Evolutionary conservation across 2,797 vertebrate genomes (phyloP).

Genomic region (Aplochiton taeniatus): DNA sequence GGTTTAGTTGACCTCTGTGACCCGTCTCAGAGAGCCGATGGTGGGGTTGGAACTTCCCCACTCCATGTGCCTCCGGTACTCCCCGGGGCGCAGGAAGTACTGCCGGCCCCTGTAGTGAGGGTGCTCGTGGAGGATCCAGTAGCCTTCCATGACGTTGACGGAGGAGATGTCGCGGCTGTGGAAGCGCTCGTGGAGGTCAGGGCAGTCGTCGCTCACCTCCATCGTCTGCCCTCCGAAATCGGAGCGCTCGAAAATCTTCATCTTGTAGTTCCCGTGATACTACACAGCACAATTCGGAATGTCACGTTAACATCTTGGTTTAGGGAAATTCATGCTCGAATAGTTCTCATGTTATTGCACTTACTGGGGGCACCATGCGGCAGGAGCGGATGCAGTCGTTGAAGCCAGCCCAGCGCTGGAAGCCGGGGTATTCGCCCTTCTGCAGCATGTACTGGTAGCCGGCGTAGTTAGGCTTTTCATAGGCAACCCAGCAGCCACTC

Average conservation of each 20-base stretch:
- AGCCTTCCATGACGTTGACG: slow-evolving; percentile 79
- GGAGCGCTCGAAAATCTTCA: slow-evolving; percentile 78
- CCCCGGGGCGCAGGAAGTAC: slow-evolving; percentile 79
- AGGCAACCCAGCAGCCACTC: slow-evolving; percentile 77
- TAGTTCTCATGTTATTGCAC: too few species aligned
- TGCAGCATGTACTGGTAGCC: slow-evolving; percentile 82
- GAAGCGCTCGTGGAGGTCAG: slow-evolving; percentile 75
- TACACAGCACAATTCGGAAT: slow-evolving; percentile 19
- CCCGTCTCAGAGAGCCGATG: slow-evolving; percentile 75
- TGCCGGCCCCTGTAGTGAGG: slow-evolving; percentile 80
- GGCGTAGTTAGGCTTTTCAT: slow-evolving; percentile 76
- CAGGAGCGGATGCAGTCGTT: slow-evolving; percentile 82
- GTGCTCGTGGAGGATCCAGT: slow-evolving; percentile 83
- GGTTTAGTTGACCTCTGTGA: slow-evolving; percentile 71
- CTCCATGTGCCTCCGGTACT: slow-evolving; percentile 78
- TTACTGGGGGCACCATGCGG: slow-evolving; percentile 78
- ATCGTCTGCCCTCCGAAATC: slow-evolving; percentile 77
- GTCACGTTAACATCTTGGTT: too few species aligned
- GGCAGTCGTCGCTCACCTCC: slow-evolving; percentile 81
- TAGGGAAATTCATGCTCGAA: too few species aligned
- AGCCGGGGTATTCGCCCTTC: slow-evolving; percentile 79
- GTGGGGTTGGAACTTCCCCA: slow-evolving; percentile 74
- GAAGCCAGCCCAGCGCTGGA: slow-evolving; percentile 79
- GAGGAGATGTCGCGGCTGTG: slow-evolving; percentile 78
- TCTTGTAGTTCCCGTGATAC: slow-evolving; percentile 77